Percentiles rank a stretch among this genome's conserved stretches.
Evolutionary conservation across 2,888 invertebrate genomes (phyloP).

Genomic region (Mythimna albipuncta): DNA sequence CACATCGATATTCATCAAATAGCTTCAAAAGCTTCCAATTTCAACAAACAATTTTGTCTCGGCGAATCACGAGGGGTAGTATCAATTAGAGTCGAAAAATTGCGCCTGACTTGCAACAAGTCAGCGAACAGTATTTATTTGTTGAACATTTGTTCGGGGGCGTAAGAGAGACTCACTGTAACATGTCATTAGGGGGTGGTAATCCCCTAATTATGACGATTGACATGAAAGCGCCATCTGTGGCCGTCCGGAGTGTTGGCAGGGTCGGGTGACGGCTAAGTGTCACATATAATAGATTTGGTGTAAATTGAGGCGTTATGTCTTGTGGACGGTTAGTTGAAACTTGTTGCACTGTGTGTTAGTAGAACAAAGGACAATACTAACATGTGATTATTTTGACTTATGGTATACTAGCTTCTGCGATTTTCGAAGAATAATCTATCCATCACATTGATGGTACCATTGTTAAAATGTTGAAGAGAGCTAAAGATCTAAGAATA

Average conservation of each 20-base stretch:
- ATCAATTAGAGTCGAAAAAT: slow-evolving; percentile 59
- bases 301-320: slow-evolving; percentile 71
- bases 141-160: slow-evolving; percentile 87
- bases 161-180: slow-evolving; percentile 88
- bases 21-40: slow-evolving; percentile 22
- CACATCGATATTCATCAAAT: slow-evolving; percentile 17
- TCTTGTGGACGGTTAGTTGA: slow-evolving; percentile 53
- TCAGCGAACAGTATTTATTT: slow-evolving; percentile 84
- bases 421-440: too few species aligned
- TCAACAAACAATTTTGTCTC: slow-evolving; percentile 49
- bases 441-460: background rate
- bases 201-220: slow-evolving; percentile 91
- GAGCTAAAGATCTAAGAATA: too few species aligned
- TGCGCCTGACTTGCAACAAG: slow-evolving; percentile 65
- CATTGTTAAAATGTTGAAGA: background rate
- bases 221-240: slow-evolving; percentile 90
- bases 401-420: background rate
- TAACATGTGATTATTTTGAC: slow-evolving; percentile 15
- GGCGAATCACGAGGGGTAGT: slow-evolving; percentile 47
- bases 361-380: slow-evolving; percentile 13
- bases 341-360: slow-evolving; percentile 33
- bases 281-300: slow-evolving; percentile 65
- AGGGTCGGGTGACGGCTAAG: slow-evolving; percentile 85
- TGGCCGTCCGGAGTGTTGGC: slow-evolving; percentile 87
- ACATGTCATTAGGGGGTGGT: slow-evolving; percentile 88